Base-by-base conservation (phyloP, 2,113 vertebrate genomes). In the Chaetops frenatus region DNA sequence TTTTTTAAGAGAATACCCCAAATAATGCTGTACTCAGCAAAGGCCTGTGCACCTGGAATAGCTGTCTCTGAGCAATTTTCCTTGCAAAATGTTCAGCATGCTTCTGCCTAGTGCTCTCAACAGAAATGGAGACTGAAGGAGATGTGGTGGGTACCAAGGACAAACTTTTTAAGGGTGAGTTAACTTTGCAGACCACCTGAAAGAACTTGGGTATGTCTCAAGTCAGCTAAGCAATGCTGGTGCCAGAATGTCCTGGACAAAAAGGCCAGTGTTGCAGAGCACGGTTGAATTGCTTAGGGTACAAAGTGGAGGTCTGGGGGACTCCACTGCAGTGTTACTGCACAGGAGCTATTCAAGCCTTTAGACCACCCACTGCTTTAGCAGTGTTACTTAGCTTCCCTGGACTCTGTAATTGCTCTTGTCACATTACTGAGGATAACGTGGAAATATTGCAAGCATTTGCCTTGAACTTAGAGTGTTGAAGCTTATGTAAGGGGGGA, bases 11-110 rank as follows among this genome's bases (percentile, higher is more conserved):
- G 95, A 96, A 86, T 83, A 85, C 69, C 79, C 78, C 70, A 91
- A 93, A 94, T 96, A 97, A 80, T 82, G 94, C 92, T 96, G 92
- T 48, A 82, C 95, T 96, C 90, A 81, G 95, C 94, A 96, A 66
- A 97, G 95, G 50, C 45, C 83, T 70, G 38, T 79, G 84, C 95
- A 96, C 94, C 95, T 96, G 94, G 95, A 78, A 66, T 89, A 80
- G 80, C 48, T 94, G 73, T 88, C 54, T 92, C 84, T 82, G 61
- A 94, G 87, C 58, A 92, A 72, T 84, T 91, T 92, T 88, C 69
- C 78, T 82, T 84, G 54, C 31, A 65, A 81, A 94, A 64, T 51
- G 13, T 56, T 94, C 70, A 15, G 33, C 80, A 33, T 77, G 77
- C 33, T 53, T 93, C 76, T 10, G 8, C 69, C 25, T 78, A 60